Base-by-base conservation (phyloP, 2,888 invertebrate species). In the Aleiodes leptofemur region DNA sequence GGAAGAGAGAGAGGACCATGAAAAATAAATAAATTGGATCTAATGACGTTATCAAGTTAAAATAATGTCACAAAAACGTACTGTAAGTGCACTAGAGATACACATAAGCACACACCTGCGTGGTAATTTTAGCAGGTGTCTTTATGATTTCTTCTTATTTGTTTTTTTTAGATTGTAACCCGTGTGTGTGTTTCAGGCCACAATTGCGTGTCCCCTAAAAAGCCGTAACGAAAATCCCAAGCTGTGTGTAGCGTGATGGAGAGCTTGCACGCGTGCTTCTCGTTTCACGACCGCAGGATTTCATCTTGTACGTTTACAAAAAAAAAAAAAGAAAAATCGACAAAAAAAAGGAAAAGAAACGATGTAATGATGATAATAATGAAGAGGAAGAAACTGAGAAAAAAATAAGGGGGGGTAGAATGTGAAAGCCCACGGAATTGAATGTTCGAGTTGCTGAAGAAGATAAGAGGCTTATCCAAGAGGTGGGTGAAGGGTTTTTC, bases 381-480 rank as follows among this genome's bases (percentile, higher is more conserved):
- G 23, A 51, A 66, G 72, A 43, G 59, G 56, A 71, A 64, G 43
- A 77, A 70, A 43, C 38, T 56, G 59, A 74, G 57, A 34, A 38
- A n/a, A 16, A 4, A 23, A 38, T n/a, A n/a, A 2, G 23, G 55
- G 38, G 34, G 66, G 68, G 38, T n/a, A 73, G 55, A 51, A 43
- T 53, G 73, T 53, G 43, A 72, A 66, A 71, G 14, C 50, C 69
- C 34, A 48, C 55, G 43, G 59, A 70, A 59, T 68, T 77, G 78
- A 78, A 77, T 77, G 77, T 76, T 72, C 73, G 77, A 73, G 76
- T 57, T 61, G 57, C 61, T 23, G 55, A 53, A 23, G 51, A 14
- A 55, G 69, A 69, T 53, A 55, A 55, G 55, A 76, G 76, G 78
- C 78, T 48, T 64, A 64, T 64, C 64, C 64, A 23, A 64, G 8